phyloP scores from a whole-genome alignment of 2,797 vertebrate species.

The Pogonophryne albipinna region DNA sequence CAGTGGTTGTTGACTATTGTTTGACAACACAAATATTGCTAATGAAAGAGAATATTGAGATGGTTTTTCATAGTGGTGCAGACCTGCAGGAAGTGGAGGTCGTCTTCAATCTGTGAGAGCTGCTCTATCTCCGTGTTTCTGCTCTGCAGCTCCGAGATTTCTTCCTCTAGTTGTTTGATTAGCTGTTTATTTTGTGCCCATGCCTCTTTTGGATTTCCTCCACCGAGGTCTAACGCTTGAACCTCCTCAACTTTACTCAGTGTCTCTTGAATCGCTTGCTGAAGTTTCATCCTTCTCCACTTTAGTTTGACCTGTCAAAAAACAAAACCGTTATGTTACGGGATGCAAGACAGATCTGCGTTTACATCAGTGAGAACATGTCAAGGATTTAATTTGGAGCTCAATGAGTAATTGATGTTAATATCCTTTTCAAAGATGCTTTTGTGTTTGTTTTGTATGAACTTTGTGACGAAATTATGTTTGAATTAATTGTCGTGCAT shows the following conservation, averaged over 20 bases:
- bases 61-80: not conserved
- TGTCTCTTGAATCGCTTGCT: slow-evolving; percentile 58
- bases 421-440: not conserved
- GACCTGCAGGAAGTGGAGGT: slow-evolving; percentile 73
- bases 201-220: slow-evolving; percentile 6
- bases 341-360: not conserved
- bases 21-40: not conserved
- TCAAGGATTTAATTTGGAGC: too few species aligned
- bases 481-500: not conserved
- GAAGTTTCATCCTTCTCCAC: slow-evolving; percentile 44
- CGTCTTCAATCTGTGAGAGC: slow-evolving; percentile 57
- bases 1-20: not conserved
- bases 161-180: slow-evolving; percentile 57
- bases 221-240: not conserved
- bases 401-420: not conserved
- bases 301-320: slow-evolving; percentile 56
- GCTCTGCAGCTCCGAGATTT: slow-evolving; percentile 60
- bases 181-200: slow-evolving; percentile 20
- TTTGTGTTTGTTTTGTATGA: not conserved
- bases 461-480: not conserved
- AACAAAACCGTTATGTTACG: not conserved
- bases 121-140: slow-evolving; percentile 54
- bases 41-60: not conserved
- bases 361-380: not conserved
- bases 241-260: slow-evolving; percentile 38